Evolutionary conservation across 2,113 vertebrate genomes (phyloP).

Genomic region (Neopipo cinnamomea): DNA sequence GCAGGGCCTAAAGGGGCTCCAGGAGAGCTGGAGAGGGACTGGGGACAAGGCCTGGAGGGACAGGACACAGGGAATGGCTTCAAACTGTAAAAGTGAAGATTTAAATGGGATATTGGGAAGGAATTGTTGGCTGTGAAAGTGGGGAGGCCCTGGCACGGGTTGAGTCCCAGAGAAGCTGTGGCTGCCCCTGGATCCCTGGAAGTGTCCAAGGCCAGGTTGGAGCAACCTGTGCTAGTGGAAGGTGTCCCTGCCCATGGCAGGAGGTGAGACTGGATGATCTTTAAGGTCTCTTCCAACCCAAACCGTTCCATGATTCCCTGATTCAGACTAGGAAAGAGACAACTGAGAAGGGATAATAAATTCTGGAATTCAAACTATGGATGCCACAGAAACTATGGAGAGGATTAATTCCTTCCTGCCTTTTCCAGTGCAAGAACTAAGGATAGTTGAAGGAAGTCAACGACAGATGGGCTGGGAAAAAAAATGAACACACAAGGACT

Average conservation of each 20-base stretch:
- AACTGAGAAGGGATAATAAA: not conserved
- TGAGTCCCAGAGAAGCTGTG: too few species aligned
- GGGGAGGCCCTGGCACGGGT: not conserved
- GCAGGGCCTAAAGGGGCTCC: not conserved
- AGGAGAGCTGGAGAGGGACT: not conserved
- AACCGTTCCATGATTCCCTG: accelerated
- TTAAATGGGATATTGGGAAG: too few species aligned
- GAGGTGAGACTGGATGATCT: accelerated
- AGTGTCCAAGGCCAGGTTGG: not conserved
- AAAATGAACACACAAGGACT: not conserved
- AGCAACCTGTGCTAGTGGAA: accelerated
- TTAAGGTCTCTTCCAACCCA: not conserved
- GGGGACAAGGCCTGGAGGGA: not conserved
- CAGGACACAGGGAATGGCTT: not conserved
- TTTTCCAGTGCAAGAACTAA: not conserved
- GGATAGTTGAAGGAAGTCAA: not conserved
- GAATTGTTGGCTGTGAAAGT: not conserved
- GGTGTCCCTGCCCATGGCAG: not conserved
- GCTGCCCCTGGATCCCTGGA: not conserved
- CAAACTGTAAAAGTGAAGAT: accelerated
- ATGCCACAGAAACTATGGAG: not conserved
- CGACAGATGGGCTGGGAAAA: not conserved
- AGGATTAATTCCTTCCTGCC: not conserved
- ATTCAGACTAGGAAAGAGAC: not conserved
- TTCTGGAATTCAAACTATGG: not conserved